Conservation (phyloP, 2,797 vertebrate species). For the Microcaecilia unicolor region DNA sequence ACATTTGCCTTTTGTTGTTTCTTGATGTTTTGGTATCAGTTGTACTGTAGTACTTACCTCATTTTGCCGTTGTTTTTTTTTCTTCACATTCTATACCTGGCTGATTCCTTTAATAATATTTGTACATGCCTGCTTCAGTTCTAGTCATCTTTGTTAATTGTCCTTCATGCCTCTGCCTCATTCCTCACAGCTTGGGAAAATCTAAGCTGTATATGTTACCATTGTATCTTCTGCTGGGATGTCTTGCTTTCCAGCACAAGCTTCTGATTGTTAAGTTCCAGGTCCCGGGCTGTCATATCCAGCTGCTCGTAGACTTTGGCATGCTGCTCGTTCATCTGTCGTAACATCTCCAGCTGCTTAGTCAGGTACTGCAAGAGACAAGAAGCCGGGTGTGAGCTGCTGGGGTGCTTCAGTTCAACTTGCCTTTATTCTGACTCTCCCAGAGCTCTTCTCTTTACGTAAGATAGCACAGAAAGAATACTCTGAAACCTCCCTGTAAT, state of each 20-base stretch:
- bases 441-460: not conserved
- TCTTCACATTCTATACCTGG: no score
- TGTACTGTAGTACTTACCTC: no score
- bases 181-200: no score
- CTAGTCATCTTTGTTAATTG: no score
- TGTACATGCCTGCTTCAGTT: no score
- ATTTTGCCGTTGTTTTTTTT: no score
- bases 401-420: not conserved
- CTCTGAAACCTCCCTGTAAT: not conserved
- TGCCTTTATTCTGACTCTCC: not conserved
- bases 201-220: constrained; percentile 66
- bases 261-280: constrained; percentile 90
- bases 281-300: constrained; percentile 82
- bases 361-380: constrained; percentile 71
- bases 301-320: constrained; percentile 95
- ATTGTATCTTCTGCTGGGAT: constrained; percentile 90
- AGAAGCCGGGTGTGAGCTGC: not conserved
- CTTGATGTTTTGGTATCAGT: no score
- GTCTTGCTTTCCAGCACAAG: constrained; percentile 89
- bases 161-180: no score
- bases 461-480: fast-evolving
- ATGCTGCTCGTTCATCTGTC: constrained; percentile 92
- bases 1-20: no score
- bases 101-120: no score
- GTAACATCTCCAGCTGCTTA: constrained; percentile 84